Conservation (phyloP, 2,797 vertebrate genomes). For the Scomberomorus guttatus region DNA sequence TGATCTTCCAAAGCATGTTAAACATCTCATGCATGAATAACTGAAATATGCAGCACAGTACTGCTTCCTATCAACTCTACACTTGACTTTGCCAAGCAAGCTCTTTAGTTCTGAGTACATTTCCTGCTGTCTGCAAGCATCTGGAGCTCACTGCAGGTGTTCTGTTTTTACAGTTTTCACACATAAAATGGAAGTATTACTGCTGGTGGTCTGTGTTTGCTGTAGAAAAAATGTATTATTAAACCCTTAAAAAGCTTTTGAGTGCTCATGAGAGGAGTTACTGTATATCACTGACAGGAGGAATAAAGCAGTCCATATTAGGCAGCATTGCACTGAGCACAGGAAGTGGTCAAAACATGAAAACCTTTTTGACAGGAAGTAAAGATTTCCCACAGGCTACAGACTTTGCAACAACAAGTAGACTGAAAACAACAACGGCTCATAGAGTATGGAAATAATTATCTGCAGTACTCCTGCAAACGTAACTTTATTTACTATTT, state of each 20-base stretch:
- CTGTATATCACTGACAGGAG: not conserved
- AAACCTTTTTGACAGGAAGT: constrained; percentile 60
- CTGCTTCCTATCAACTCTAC: not conserved
- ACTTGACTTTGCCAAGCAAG: not conserved
- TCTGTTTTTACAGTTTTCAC: not conserved
- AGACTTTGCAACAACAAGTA: constrained; percentile 4
- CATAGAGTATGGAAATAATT: not conserved
- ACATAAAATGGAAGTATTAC: not conserved
- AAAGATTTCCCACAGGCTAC: constrained; percentile 47
- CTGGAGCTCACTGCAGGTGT: constrained; percentile 4
- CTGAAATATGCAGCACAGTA: not conserved
- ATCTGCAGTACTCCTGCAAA: not conserved
- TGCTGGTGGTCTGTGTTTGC: not conserved
- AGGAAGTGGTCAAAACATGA: constrained; percentile 66
- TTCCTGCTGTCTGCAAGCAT: constrained; percentile 4
- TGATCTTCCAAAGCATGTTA: not conserved
- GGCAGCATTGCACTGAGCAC: constrained; percentile 31
- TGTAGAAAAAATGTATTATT: not conserved
- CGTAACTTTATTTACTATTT: not conserved
- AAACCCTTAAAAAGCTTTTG: not conserved
- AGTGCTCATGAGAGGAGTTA: not conserved
- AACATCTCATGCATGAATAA: not conserved
- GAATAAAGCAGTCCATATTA: constrained; percentile 48
- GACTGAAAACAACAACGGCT: not conserved
- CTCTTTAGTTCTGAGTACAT: not conserved